These are phyloP conservation scores for Ochropacha duplaris DNA, from an alignment of 2,888 invertebrate species.

Conservation along the genomic window DNA sequence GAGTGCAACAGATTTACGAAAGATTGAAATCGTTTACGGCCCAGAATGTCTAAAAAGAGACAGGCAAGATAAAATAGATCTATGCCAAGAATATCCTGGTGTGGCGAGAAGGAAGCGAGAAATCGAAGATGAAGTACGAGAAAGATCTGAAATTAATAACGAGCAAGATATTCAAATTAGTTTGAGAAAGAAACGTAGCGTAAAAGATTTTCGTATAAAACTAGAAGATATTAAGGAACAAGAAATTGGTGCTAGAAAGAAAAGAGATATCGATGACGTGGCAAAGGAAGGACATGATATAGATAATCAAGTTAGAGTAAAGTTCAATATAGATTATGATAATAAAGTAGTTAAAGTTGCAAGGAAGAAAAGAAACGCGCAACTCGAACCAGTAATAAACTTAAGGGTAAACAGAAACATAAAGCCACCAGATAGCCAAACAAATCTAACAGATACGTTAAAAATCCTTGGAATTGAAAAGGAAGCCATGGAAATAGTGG, in stretches of 20 bases:
- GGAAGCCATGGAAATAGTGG: constrained; percentile 47
- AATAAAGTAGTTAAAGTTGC: background rate
- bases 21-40: constrained; percentile 63
- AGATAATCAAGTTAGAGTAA: background rate
- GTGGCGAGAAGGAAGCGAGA: constrained; percentile 45
- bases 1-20: constrained; percentile 50
- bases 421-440: constrained; percentile 40
- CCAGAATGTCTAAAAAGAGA: constrained; percentile 60
- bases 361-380: constrained; percentile 24
- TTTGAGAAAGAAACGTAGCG: background rate
- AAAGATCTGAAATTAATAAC: background rate
- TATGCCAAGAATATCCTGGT: constrained; percentile 63
- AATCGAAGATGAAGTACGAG: background rate
- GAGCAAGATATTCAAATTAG: background rate
- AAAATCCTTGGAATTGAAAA: constrained; percentile 46
- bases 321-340: too few relatives aligned
- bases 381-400: constrained; percentile 25
- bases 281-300: background rate
- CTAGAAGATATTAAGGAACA: background rate
- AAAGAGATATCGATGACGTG: background rate
- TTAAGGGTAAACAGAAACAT: constrained; percentile 64
- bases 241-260: background rate
- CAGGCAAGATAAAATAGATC: constrained; percentile 58
- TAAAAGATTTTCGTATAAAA: background rate
- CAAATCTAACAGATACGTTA: constrained; percentile 20